Percentiles rank a stretch among this genome's conserved stretches.
Conservation (phyloP, 2,797 vertebrate species). For the Schizopygopsis malacanthus region DNA sequence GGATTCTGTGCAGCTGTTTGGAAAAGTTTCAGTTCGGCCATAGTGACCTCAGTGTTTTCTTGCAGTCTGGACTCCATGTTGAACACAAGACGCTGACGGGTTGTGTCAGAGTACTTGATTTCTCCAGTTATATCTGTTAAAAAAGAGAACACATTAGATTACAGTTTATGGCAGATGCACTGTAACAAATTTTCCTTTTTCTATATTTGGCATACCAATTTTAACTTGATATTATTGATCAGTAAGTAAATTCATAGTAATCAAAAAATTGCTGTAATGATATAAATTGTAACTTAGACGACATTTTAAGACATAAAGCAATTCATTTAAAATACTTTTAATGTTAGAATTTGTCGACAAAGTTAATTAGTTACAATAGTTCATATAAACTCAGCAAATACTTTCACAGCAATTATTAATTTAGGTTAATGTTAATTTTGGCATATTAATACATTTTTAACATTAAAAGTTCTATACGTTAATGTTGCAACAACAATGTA, state of each 20-base stretch:
- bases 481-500: background rate
- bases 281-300: background rate
- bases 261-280: background rate
- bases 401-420: background rate
- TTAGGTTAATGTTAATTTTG: background rate
- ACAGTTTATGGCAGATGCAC: background rate
- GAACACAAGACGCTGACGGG: slow-evolving; percentile 76
- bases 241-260: background rate
- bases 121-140: slow-evolving; percentile 74
- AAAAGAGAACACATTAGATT: background rate
- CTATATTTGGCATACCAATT: background rate
- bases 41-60: slow-evolving; percentile 81
- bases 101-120: slow-evolving; percentile 71
- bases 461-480: background rate
- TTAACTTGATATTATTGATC: background rate
- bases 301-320: background rate
- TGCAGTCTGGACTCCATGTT: slow-evolving; percentile 82
- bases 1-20: slow-evolving; percentile 74
- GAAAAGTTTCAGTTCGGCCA: slow-evolving; percentile 85
- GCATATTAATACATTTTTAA: background rate
- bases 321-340: background rate
- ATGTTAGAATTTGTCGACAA: background rate
- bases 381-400: background rate
- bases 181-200: background rate
- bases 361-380: background rate